Conservation (phyloP, 2,113 vertebrate species). For the Mus spicilegus region DNA sequence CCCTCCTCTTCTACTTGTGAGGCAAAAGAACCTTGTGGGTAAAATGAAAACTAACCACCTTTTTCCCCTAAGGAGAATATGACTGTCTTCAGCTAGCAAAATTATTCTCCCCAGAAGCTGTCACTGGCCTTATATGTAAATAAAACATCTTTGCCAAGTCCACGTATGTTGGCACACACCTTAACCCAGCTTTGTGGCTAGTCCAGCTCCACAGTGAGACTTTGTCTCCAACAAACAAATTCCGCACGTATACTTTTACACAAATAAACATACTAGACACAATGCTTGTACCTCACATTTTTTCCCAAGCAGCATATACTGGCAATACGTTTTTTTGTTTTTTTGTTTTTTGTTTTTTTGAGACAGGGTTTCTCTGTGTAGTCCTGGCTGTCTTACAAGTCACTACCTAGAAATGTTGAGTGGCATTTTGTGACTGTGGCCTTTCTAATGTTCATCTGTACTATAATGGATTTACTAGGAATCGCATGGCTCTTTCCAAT, state of each 20-base stretch:
- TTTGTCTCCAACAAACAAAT: background rate
- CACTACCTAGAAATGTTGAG: background rate
- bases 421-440: background rate
- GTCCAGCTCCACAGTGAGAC: background rate
- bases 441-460: background rate
- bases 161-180: background rate
- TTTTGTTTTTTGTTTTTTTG: too few species aligned
- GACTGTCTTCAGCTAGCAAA: background rate
- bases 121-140: background rate
- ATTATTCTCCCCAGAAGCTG: background rate
- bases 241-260: background rate
- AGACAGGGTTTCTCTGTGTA: too few species aligned
- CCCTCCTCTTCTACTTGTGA: background rate
- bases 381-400: background rate
- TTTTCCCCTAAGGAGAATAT: background rate
- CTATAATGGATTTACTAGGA: background rate
- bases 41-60: background rate
- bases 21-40: background rate
- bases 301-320: background rate
- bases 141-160: background rate
- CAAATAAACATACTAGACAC: background rate
- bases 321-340: background rate
- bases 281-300: background rate
- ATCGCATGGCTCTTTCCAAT: background rate
- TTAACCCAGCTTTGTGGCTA: background rate